A percentile compares a stretch with the other conserved stretches of the same genome.
Conservation (phyloP, 1,140 invertebrate genomes). For the Panulirus ornatus region DNA sequence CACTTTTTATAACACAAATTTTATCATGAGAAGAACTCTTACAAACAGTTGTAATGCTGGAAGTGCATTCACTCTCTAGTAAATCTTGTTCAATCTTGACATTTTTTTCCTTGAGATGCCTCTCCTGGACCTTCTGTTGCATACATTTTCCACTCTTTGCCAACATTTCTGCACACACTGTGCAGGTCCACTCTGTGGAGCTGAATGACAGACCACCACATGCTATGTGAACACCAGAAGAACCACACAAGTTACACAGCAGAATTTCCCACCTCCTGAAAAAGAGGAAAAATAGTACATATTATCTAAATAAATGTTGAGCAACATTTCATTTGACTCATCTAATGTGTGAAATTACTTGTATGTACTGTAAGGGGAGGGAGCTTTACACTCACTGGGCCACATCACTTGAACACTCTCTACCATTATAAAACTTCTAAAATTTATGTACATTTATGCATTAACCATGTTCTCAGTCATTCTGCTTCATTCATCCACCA, state of each 20-base stretch:
- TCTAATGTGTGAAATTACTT: not conserved
- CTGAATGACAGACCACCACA: conserved; percentile 51
- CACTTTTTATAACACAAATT: not conserved
- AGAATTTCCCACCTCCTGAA: conserved; percentile 63
- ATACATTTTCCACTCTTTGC: conserved; percentile 21
- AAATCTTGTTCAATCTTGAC: not conserved
- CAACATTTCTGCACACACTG: conserved; percentile 38
- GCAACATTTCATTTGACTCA: not conserved
- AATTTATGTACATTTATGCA: too few relatives aligned
- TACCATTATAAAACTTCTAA: too few relatives aligned
- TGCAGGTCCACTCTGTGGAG: conserved; percentile 49
- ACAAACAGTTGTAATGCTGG: not conserved
- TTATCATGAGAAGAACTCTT: not conserved
- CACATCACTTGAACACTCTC: too few relatives aligned
- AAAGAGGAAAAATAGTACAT: not conserved
- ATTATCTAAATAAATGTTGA: not conserved
- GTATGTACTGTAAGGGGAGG: too few relatives aligned
- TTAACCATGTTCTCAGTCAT: too few relatives aligned
- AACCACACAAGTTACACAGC: conserved; percentile 58
- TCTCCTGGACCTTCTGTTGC: conserved; percentile 5
- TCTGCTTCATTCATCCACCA: too few relatives aligned
- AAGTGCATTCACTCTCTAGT: not conserved
- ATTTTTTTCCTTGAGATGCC: conserved; percentile 11
- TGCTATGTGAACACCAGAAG: conserved; percentile 44
- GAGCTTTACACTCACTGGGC: too few relatives aligned